Evolutionary conservation across 2,113 vertebrate genomes (phyloP).

Genomic region (Laticauda colubrina): DNA sequence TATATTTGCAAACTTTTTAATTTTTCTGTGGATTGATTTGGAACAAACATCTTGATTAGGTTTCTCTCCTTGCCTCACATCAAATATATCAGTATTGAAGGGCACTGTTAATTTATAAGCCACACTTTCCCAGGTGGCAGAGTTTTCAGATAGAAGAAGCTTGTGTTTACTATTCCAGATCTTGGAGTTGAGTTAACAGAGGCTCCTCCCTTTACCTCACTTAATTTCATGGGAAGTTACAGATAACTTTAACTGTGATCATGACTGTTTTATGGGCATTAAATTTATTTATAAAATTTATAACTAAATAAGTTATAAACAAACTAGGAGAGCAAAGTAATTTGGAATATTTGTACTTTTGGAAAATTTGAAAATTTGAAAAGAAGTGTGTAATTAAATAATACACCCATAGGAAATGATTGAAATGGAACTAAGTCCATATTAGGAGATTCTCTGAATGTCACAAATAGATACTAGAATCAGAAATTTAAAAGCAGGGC

Average conservation of each 20-base stretch:
- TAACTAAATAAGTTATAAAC: not conserved
- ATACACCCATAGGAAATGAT: not conserved
- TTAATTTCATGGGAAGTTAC: rapidly evolving
- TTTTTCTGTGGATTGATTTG: conserved; percentile 51
- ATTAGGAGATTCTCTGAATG: not conserved
- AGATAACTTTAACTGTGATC: not conserved
- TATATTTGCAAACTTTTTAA: conserved; percentile 58
- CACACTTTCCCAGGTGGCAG: conserved; percentile 32
- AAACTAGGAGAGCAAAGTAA: not conserved
- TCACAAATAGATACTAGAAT: not conserved
- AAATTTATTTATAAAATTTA: not conserved
- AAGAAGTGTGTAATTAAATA: not conserved
- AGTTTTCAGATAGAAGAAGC: conserved; percentile 29
- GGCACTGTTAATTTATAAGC: conserved; percentile 35
- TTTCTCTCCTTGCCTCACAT: not conserved
- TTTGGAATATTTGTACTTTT: not conserved
- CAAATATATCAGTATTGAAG: conserved; percentile 38
- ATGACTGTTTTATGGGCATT: conserved; percentile 6
- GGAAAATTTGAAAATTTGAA: not conserved
- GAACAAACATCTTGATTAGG: conserved; percentile 39
- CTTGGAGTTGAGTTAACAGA: conserved; percentile 18
- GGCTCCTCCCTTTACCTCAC: not conserved
- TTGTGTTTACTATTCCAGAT: conserved; percentile 34
- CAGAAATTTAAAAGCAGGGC: not conserved
- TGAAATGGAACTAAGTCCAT: not conserved